Conservation (phyloP, 2,113 vertebrate species). For the Ammodytes dubius region DNA sequence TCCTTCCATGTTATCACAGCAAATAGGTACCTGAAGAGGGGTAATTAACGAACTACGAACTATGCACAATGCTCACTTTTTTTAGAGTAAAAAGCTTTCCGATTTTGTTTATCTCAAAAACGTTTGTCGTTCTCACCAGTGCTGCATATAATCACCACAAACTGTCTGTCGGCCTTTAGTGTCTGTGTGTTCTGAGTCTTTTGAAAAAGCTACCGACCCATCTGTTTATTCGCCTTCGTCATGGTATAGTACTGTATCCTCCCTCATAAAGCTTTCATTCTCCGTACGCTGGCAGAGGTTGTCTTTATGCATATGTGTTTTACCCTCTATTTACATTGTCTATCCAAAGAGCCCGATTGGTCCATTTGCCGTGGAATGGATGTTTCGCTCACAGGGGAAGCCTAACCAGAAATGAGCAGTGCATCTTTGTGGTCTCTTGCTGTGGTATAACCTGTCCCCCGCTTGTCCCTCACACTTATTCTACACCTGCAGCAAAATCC, state of each 20-base stretch:
- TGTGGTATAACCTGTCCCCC: slow-evolving; percentile 60
- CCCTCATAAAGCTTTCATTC: slow-evolving; percentile 71
- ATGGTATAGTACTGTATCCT: slow-evolving; percentile 73
- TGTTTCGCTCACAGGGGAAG: slow-evolving; percentile 44
- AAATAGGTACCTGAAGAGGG: slow-evolving; percentile 80
- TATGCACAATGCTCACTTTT: slow-evolving; percentile 89
- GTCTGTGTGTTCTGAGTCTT: slow-evolving; percentile 73
- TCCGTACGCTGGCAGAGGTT: slow-evolving; percentile 63
- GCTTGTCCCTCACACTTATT: slow-evolving; percentile 55
- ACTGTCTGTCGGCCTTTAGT: slow-evolving; percentile 75
- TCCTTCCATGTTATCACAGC: slow-evolving; percentile 84
- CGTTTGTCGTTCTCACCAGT: slow-evolving; percentile 82
- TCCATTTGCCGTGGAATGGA: slow-evolving; percentile 59
- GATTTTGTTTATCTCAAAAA: slow-evolving; percentile 73
- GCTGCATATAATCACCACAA: slow-evolving; percentile 78
- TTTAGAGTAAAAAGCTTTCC: slow-evolving; percentile 84
- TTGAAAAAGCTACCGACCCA: slow-evolving; percentile 65
- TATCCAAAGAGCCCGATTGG: slow-evolving; percentile 73
- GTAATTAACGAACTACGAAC: slow-evolving; percentile 82
- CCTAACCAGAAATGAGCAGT: slow-evolving; percentile 52
- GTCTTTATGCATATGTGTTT: slow-evolving; percentile 69
- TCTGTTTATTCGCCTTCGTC: slow-evolving; percentile 64
- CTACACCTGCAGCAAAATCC: slow-evolving; percentile 55
- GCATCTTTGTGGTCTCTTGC: slow-evolving; percentile 50
- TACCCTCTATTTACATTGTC: slow-evolving; percentile 61